Evolutionary conservation across 2,797 vertebrate genomes (phyloP).

Genomic region (Ctenosaura bakeri): DNA sequence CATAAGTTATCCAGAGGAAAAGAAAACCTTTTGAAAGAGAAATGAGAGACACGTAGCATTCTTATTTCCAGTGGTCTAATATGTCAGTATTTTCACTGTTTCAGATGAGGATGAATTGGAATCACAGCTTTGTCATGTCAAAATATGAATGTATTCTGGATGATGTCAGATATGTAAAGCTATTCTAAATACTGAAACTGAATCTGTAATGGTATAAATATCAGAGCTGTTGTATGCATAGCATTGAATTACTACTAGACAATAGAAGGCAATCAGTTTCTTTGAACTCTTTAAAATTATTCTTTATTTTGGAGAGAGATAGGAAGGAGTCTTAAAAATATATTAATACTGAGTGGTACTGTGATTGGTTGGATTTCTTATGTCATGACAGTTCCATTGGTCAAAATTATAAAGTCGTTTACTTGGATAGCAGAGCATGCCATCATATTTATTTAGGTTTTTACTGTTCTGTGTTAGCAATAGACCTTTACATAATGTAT

Average conservation of each 20-base stretch:
- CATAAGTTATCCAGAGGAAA: not conserved
- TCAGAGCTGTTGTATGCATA: not conserved
- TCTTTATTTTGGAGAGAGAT: not conserved
- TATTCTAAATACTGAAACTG: not conserved
- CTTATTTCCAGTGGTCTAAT: not conserved
- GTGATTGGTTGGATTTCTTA: not conserved
- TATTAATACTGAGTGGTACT: slow-evolving; percentile 6
- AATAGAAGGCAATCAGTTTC: not conserved
- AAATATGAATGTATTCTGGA: not conserved
- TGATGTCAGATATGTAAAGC: not conserved
- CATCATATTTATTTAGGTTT: not conserved
- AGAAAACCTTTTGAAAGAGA: not conserved
- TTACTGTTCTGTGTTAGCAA: not conserved
- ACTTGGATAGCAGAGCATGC: not conserved
- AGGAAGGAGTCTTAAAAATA: not conserved
- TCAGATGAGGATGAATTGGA: not conserved
- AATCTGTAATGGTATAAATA: not conserved
- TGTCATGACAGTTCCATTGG: not conserved
- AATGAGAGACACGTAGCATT: not conserved
- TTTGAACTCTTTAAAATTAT: not conserved
- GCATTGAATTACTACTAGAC: not conserved
- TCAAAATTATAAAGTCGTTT: slow-evolving; percentile 1
- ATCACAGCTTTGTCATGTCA: not conserved
- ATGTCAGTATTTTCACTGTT: not conserved
- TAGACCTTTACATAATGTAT: not conserved